These are phyloP conservation scores for Chionis minor DNA, from an alignment of 2,113 vertebrate genomes.

Conservation along the genomic window DNA sequence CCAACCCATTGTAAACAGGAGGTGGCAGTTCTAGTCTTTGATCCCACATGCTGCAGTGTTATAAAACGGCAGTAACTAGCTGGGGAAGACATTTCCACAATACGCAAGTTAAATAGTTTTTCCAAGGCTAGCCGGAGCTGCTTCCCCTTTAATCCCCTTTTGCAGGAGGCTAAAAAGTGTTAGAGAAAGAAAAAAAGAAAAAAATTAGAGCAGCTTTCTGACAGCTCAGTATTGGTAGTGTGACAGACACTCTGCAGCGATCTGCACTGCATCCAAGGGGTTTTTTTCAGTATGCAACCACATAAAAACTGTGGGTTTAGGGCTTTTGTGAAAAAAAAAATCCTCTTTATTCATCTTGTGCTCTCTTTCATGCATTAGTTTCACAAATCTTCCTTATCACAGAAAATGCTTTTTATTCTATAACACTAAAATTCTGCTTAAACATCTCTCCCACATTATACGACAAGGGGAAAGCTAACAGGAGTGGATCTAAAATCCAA, in stretches of 20 bases:
- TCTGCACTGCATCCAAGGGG: neutral
- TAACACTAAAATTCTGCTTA: neutral
- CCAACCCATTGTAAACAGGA: slow-evolving; percentile 43
- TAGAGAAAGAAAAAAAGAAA: neutral
- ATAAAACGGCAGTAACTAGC: slow-evolving; percentile 20
- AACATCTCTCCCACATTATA: neutral
- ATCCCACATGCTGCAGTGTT: slow-evolving; percentile 35
- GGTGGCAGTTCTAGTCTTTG: slow-evolving; percentile 54
- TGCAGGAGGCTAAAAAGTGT: slow-evolving; percentile 3
- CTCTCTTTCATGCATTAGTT: neutral
- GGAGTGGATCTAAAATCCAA: neutral
- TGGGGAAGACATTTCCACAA: slow-evolving; percentile 6
- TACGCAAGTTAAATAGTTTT: slow-evolving; percentile 22
- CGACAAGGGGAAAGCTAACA: neutral
- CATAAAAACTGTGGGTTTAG: neutral
- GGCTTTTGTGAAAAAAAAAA: neutral
- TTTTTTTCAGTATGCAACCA: neutral
- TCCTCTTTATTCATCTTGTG: neutral
- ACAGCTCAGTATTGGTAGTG: neutral
- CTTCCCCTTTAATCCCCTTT: neutral
- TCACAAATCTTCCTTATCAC: neutral
- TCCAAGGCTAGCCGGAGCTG: neutral
- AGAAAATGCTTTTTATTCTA: neutral
- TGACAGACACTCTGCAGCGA: neutral
- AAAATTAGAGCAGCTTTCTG: neutral